These are phyloP conservation scores for Neoseiulus cucumeris DNA, from an alignment of 1,140 invertebrate genomes.

Conservation along the genomic window DNA sequence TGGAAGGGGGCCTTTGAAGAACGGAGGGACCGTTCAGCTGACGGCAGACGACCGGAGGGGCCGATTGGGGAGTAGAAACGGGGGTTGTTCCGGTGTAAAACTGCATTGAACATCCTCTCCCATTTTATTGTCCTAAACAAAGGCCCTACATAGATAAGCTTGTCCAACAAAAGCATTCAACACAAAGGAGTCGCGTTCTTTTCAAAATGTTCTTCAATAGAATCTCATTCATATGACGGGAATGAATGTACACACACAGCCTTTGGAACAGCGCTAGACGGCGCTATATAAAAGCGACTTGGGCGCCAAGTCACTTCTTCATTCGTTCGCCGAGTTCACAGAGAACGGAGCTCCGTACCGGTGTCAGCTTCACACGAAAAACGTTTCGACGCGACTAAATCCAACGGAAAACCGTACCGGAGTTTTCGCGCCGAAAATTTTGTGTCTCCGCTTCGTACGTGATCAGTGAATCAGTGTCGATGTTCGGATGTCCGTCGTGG, in stretches of 20 bases:
- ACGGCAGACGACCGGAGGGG: no score
- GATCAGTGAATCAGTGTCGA: no score
- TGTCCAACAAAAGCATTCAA: constrained; percentile 12
- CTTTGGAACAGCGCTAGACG: constrained; percentile 4
- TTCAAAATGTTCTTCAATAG: constrained; percentile 12
- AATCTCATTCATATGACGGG: constrained; percentile 11
- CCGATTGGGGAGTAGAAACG: background rate
- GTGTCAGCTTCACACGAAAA: no score
- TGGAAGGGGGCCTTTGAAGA: no score
- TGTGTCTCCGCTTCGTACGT: no score
- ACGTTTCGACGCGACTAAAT: no score
- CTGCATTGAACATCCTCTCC: constrained; percentile 12
- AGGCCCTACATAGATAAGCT: constrained; percentile 10
- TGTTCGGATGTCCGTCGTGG: no score
- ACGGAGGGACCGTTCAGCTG: no score
- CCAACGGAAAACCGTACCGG: no score
- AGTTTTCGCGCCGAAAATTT: no score
- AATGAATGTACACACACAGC: constrained; percentile 11
- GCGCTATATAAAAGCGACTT: constrained; percentile 12
- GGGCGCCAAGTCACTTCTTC: constrained; percentile 7
- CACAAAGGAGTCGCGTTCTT: constrained; percentile 12
- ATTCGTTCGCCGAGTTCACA: background rate
- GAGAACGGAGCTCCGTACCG: constrained; percentile 1
- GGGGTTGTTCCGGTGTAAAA: constrained; percentile 11
- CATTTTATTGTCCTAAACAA: constrained; percentile 12